Evolutionary conservation across 2,113 vertebrate species (phyloP).

Genomic region (Callocephalon fimbriatum): DNA sequence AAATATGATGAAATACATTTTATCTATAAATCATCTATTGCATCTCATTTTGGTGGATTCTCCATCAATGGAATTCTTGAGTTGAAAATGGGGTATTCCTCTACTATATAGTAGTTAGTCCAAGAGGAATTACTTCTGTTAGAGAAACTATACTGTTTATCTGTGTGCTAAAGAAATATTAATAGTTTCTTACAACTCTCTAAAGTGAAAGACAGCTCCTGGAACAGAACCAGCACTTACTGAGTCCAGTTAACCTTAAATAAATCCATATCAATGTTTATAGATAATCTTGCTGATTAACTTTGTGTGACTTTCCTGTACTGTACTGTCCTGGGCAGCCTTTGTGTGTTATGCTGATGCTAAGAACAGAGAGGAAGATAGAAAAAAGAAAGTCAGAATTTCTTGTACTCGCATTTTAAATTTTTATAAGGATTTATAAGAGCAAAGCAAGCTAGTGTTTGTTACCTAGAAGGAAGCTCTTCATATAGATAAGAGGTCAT

Average conservation of each 20-base stretch:
- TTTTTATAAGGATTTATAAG: not conserved
- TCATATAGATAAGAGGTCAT: not conserved
- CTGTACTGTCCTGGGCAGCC: not conserved
- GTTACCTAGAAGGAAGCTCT: not conserved
- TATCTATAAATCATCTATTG: not conserved
- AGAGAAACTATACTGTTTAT: not conserved
- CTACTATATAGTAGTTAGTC: not conserved
- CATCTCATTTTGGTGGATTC: not conserved
- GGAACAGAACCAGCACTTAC: not conserved
- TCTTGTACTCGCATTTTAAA: not conserved
- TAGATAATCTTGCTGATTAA: not conserved
- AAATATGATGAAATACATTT: not conserved
- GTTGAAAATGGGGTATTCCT: not conserved
- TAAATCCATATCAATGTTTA: not conserved
- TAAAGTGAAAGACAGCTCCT: not conserved
- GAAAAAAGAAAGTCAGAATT: not conserved
- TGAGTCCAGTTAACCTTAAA: not conserved
- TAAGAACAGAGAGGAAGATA: not conserved
- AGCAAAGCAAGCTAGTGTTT: not conserved
- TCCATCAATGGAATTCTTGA: not conserved
- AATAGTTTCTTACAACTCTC: not conserved
- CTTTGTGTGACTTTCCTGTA: not conserved
- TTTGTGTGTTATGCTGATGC: fast-evolving
- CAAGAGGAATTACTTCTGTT: not conserved
- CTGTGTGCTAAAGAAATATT: not conserved